Evolutionary conservation across 2,888 invertebrate species (phyloP), one percentile per base, ranked within the genome.

Genomic region (Encarsia formosa): DNA sequence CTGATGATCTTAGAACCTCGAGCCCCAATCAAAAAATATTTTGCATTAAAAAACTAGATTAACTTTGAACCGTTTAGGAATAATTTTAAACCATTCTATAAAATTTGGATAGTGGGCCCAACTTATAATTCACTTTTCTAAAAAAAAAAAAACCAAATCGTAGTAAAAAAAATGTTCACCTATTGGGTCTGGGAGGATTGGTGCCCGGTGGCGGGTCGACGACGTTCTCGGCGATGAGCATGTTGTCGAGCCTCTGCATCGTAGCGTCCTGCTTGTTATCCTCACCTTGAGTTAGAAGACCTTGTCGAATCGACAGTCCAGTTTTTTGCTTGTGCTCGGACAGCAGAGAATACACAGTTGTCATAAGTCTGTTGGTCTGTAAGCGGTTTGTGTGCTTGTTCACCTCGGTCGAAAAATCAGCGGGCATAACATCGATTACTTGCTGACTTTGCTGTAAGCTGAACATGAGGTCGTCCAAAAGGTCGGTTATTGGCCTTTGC

Each of bases 221-320:
- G 4, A 96, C 95, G 22, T 98, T 98, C 77, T 99, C 99, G 0
- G 99, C 98, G 61, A 91, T 90, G 70, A 98, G 78, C 99, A 99
- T 99, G 78, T 99, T 99, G 79, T 99, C 98, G 73, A 99, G 77
- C 58, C 99, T 83, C 96, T 98, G 97, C 66, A 99, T 78, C 75
- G 97, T 96, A 9, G 97, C 96, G 78, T 97, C 96, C 72, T 95
- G 95, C 5, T 96, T 95, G 4, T 96, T 94, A 9, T 97, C 96
- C 73, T 97, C 96, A 77, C 97, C 97, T 79, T 95, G 95, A 52
- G 92, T 92, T n/a, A n/a, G n/a, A n/a, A n/a, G n/a, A n/a, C n/a
- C n/a, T 77, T 96, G 95, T 65, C 96, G 85, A 68, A 96, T 84
- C 63, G 94, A 95, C 65, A 97, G 79, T 1, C 38, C 40, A 3